phyloP scores from a whole-genome alignment of 2,888 invertebrate species.

The Agriopis marginaria region DNA sequence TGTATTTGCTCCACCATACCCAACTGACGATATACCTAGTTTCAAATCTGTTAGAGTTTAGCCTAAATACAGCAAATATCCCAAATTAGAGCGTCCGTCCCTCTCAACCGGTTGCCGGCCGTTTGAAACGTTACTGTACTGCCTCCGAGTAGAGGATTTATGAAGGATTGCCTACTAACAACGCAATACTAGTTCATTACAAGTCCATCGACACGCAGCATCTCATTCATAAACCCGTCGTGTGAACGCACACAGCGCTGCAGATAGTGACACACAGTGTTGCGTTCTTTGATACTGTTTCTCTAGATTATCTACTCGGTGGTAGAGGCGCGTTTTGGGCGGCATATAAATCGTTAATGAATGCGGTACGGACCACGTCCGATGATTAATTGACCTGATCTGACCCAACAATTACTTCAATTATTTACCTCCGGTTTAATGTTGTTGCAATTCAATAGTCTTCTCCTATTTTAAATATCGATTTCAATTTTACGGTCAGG shows the following conservation, averaged over 20 bases:
- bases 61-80: conserved; percentile 30
- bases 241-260: too few species aligned
- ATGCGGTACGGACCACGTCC: conserved; percentile 65
- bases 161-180: background rate
- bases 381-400: conserved; percentile 84
- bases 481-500: conserved; percentile 2
- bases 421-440: conserved; percentile 81
- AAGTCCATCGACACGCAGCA: too few species aligned
- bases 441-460: conserved; percentile 58
- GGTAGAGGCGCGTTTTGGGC: conserved; percentile 60
- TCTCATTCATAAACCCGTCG: too few species aligned
- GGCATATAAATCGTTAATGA: conserved; percentile 73
- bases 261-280: background rate
- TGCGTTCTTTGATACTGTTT: background rate
- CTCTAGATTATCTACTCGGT: conserved; percentile 4
- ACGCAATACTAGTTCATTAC: background rate
- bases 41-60: conserved; percentile 35
- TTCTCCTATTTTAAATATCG: conserved; percentile 59
- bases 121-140: conserved; percentile 48
- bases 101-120: conserved; percentile 13
- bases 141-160: background rate
- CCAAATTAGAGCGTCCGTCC: conserved; percentile 39
- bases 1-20: conserved; percentile 6
- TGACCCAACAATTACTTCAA: conserved; percentile 83
- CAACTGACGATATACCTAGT: conserved; percentile 12